Evolutionary conservation across 2,888 invertebrate genomes (phyloP).

Genomic region (Strigamia maritima): DNA sequence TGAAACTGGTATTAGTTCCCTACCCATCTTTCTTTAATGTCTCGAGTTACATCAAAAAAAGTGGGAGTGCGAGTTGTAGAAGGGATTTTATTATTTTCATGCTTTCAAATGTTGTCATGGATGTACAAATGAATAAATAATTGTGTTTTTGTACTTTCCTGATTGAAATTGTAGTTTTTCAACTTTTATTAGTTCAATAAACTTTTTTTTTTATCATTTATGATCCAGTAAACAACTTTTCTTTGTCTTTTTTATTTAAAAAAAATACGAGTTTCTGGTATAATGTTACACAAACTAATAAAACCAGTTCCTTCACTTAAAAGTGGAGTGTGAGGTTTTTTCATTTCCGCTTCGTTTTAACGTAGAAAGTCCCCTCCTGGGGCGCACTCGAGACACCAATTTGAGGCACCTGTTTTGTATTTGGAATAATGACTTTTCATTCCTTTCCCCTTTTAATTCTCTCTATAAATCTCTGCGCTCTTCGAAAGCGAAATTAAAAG

Average conservation of each 20-base stretch:
- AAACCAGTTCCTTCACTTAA: not conserved
- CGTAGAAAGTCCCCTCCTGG: not conserved
- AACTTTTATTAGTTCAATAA: no score
- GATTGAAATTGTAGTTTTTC: no score
- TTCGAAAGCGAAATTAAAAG: not conserved
- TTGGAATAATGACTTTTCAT: constrained; percentile 17
- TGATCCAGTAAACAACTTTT: not conserved
- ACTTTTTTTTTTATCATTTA: no score
- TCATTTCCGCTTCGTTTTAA: constrained; percentile 1
- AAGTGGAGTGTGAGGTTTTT: not conserved
- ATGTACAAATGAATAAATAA: no score
- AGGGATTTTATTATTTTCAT: constrained; percentile 1
- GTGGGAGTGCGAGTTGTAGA: not conserved
- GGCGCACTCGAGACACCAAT: constrained; percentile 15
- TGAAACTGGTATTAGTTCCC: no score
- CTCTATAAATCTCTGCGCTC: not conserved
- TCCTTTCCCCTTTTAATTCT: not conserved
- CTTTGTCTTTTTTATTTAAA: not conserved
- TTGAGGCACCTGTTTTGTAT: constrained; percentile 23
- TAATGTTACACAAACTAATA: not conserved
- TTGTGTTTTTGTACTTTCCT: no score
- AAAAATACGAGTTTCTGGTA: not conserved
- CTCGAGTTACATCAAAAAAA: not conserved
- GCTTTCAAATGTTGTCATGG: no score
- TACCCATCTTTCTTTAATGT: not conserved